phyloP scores from a whole-genome alignment of 2,888 invertebrate genomes.

The Phorcus lineatus region DNA sequence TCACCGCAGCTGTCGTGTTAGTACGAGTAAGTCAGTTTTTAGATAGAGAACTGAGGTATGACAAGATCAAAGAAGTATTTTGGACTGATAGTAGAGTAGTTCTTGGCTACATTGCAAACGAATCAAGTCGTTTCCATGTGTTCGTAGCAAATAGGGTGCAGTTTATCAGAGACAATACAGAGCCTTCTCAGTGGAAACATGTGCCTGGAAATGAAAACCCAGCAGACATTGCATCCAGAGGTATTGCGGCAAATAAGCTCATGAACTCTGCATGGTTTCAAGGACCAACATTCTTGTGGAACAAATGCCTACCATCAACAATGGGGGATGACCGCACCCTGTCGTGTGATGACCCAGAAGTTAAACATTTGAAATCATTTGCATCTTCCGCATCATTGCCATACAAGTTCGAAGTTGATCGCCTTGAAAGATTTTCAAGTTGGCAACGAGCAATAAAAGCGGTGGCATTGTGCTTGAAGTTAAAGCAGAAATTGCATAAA shows the following conservation, averaged over 20 bases:
- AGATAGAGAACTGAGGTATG: constrained; percentile 30
- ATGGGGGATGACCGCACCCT: background rate
- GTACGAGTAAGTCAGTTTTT: constrained; percentile 30
- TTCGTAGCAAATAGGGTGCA: constrained; percentile 24
- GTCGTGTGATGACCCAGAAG: background rate
- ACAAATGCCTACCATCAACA: background rate
- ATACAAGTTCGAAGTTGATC: background rate
- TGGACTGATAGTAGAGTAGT: constrained; percentile 40
- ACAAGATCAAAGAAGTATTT: constrained; percentile 22
- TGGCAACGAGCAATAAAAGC: background rate
- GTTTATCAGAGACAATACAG: background rate
- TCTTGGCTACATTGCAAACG: constrained; percentile 38
- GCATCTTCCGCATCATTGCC: background rate
- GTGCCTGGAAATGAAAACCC: background rate
- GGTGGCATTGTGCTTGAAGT: background rate
- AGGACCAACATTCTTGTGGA: background rate
- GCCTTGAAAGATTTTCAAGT: background rate
- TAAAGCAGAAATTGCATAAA: background rate
- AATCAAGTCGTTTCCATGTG: constrained; percentile 30
- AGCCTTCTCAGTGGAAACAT: constrained; percentile 22
- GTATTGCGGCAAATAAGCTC: background rate
- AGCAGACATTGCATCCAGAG: background rate
- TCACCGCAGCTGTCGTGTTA: constrained; percentile 26
- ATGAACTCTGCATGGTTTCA: background rate
- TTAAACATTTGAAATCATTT: background rate